Conservation (phyloP, 2,113 vertebrate genomes). For the Pachyramphus minor region DNA sequence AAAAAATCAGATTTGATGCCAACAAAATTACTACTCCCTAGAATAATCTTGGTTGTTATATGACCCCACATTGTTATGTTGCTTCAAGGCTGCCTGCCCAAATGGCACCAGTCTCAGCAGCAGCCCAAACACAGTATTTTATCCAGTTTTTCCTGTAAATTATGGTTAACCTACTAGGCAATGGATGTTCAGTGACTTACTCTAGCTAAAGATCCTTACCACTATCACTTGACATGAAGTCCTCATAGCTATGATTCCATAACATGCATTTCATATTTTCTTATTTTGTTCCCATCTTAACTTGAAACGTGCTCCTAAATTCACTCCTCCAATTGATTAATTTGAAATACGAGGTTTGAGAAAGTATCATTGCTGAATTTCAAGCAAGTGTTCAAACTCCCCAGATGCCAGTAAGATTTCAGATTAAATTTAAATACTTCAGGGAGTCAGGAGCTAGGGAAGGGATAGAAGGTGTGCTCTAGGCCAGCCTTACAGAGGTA, state of each 20-base stretch:
- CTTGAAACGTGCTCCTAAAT: background rate
- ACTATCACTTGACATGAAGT: background rate
- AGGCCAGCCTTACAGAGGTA: background rate
- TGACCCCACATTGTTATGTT: background rate
- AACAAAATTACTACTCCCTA: background rate
- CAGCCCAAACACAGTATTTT: background rate
- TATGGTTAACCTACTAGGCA: background rate
- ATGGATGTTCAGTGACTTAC: background rate
- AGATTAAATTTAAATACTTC: background rate
- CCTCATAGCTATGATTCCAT: background rate
- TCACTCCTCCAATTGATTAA: background rate
- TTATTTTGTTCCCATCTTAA: background rate
- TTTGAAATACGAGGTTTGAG: background rate
- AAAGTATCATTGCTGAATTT: background rate
- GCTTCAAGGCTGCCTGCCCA: background rate
- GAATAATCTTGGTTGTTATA: background rate
- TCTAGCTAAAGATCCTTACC: background rate
- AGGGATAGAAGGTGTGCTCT: fast-evolving
- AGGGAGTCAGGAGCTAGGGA: background rate
- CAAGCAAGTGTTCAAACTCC: background rate
- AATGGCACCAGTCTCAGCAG: background rate
- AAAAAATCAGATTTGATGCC: too few relatives aligned
- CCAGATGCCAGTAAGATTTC: background rate
- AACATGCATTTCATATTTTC: background rate
- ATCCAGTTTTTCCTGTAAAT: background rate